A percentile compares a stretch with the other conserved stretches of the same genome.
phyloP scores from a whole-genome alignment of 2,797 vertebrate genomes.

The Rhinichthys osculus region DNA sequence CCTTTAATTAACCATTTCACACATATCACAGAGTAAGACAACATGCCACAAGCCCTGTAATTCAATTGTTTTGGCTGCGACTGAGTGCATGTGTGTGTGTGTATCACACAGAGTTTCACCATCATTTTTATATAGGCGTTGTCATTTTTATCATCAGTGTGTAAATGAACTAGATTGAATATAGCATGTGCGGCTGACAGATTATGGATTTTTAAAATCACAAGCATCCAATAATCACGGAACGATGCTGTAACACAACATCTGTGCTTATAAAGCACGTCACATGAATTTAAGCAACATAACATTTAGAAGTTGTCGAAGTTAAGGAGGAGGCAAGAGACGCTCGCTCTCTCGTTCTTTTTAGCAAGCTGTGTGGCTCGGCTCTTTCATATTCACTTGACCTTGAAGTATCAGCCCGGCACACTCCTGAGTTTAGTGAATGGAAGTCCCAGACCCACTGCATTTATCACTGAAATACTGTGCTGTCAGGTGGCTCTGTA shows the following conservation, averaged over 20 bases:
- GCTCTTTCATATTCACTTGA: conserved; percentile 75
- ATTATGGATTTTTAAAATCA: conserved; percentile 7
- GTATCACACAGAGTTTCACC: not conserved
- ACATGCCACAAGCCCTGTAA: conserved; percentile 47
- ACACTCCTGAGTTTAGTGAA: conserved; percentile 81
- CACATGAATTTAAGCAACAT: not conserved
- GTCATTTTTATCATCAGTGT: conserved; percentile 23
- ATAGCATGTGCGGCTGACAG: not conserved
- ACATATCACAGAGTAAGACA: conserved; percentile 55
- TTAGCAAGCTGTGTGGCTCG: conserved; percentile 69
- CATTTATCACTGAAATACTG: conserved; percentile 87
- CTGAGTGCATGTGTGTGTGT: conserved; percentile 14
- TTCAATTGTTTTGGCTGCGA: conserved; percentile 47
- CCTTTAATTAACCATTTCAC: conserved; percentile 56
- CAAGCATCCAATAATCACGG: not conserved
- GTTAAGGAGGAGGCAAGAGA: conserved; percentile 31
- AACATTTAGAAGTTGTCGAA: conserved; percentile 3
- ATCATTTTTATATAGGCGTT: conserved; percentile 14
- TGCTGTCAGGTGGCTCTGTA: conserved; percentile 86
- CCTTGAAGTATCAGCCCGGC: conserved; percentile 79
- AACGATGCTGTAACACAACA: not conserved
- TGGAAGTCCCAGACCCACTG: conserved; percentile 82
- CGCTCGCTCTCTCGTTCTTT: conserved; percentile 32
- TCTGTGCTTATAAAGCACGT: conserved; percentile 21
- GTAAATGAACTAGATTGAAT: conserved; percentile 2